Evolutionary conservation across 2,113 vertebrate species (phyloP), one percentile per base, ranked within the genome.

Genomic region (Scatophagus argus): DNA sequence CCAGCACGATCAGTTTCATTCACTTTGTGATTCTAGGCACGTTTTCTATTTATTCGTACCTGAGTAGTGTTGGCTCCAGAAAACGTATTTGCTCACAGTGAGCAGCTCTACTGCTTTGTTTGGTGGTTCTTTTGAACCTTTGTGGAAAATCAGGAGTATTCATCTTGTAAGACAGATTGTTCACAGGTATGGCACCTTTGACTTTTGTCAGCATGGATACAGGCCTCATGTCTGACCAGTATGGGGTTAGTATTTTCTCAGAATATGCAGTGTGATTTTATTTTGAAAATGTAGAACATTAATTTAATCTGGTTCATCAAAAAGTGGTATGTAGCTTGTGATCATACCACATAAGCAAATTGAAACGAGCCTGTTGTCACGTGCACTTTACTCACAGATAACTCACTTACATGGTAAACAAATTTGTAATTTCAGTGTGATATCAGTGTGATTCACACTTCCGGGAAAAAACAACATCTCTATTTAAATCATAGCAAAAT

Each of bases 21-120:
- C 8, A 7, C 25, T 29, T 68, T 81, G 4, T 19, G 43, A 80
- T 79, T 84, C 67, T 19, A 56, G 65, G 23, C 86, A 84, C 78
- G 39, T 79, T 68, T 81, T 66, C 0, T 39, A 72, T 78, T 63
- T 54, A 19, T 74, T 83, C 66, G 23, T 31, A 44, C 55, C 38
- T 0, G 34, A 51, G n/a, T 46, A 7, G 36, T 51, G 70, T 66
- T 19, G 8, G 39, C 17, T 69, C 23, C 63, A 65, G 67, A 56
- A 13, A 43, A 51, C 17, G 10, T 25, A 8, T 74, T 38, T 55
- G 49, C 38, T 52, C 47, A 13, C 21, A 11, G 29, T 21, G 14
- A 62, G 5, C 46, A 36, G 36, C 49, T 39, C 25, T 21, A 3
- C 23, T 31, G 38, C 38, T 61, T 44, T 71, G 58, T 43, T 62